Evolutionary conservation across 2,888 invertebrate genomes (phyloP).

Genomic region (Selenia dentaria): DNA sequence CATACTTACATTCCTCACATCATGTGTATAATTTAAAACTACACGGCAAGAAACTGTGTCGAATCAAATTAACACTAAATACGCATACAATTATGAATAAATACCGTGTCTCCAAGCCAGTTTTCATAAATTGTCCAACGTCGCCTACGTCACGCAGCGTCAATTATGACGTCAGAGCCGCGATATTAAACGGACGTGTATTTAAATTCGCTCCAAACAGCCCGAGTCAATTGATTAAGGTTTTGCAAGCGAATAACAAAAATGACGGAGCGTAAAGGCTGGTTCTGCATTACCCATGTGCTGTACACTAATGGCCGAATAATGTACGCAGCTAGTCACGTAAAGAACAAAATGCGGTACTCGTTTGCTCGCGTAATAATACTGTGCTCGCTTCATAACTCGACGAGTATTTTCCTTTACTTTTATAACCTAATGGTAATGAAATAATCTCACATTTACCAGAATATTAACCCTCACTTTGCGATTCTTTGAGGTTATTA

Average conservation of each 20-base stretch:
- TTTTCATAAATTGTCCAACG: constrained; percentile 18
- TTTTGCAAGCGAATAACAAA: constrained; percentile 33
- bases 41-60: constrained; percentile 26
- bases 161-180: constrained; percentile 21
- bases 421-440: constrained; percentile 37
- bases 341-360: constrained; percentile 58
- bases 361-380: constrained; percentile 55
- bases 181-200: constrained; percentile 18
- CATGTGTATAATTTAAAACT: constrained; percentile 12
- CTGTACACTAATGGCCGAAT: constrained; percentile 61
- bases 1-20: too few species aligned
- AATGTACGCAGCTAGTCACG: constrained; percentile 63
- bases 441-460: constrained; percentile 34
- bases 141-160: constrained; percentile 16
- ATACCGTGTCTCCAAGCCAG: constrained; percentile 22
- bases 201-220: constrained; percentile 22
- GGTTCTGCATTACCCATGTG: constrained; percentile 43
- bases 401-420: constrained; percentile 42
- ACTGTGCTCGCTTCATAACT: constrained; percentile 43
- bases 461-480: constrained; percentile 22
- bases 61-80: constrained; percentile 32
- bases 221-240: constrained; percentile 29
- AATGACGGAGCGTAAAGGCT: constrained; percentile 38
- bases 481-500: constrained; percentile 23
- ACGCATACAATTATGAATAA: constrained; percentile 14